Percentiles rank a stretch among this genome's conserved stretches.
Evolutionary conservation across 2,797 vertebrate genomes (phyloP).

Genomic region (Clarias laeviceps): DNA sequence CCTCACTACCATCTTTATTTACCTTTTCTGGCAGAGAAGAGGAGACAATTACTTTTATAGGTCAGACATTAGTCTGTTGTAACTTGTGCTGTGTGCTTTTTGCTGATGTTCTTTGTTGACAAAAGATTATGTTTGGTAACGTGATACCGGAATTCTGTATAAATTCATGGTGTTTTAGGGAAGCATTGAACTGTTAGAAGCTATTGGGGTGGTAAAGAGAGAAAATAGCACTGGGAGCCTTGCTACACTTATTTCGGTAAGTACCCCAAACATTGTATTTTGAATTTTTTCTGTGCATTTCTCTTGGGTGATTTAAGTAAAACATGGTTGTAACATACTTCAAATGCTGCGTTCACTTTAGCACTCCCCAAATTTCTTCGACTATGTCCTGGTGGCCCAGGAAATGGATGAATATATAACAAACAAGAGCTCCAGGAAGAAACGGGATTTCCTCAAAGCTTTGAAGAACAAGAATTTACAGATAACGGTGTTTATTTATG

Average conservation of each 20-base stretch:
- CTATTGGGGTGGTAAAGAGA: conserved; percentile 69
- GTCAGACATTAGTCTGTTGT: neutral
- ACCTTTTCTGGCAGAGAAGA: neutral
- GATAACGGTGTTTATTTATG: conserved; percentile 71
- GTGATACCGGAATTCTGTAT: neutral
- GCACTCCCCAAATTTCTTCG: conserved; percentile 73
- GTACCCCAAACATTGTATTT: conserved; percentile 13
- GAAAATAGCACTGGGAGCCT: conserved; percentile 69
- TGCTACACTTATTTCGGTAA: conserved; percentile 69
- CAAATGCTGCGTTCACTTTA: conserved; percentile 44
- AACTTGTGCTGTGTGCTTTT: neutral
- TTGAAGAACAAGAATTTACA: conserved; percentile 79
- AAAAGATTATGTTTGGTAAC: neutral
- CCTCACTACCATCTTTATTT: neutral
- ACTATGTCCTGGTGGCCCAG: conserved; percentile 85
- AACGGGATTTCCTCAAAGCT: conserved; percentile 74
- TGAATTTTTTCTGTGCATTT: neutral
- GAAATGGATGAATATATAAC: conserved; percentile 43
- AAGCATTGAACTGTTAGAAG: conserved; percentile 75
- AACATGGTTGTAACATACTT: neutral
- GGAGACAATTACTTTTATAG: neutral
- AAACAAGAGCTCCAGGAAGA: conserved; percentile 65
- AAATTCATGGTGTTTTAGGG: conserved; percentile 61
- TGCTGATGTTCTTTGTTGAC: neutral
- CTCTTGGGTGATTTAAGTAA: neutral